Conservation (phyloP, 2,888 invertebrate species). For the Drosophila paranaensis region DNA sequence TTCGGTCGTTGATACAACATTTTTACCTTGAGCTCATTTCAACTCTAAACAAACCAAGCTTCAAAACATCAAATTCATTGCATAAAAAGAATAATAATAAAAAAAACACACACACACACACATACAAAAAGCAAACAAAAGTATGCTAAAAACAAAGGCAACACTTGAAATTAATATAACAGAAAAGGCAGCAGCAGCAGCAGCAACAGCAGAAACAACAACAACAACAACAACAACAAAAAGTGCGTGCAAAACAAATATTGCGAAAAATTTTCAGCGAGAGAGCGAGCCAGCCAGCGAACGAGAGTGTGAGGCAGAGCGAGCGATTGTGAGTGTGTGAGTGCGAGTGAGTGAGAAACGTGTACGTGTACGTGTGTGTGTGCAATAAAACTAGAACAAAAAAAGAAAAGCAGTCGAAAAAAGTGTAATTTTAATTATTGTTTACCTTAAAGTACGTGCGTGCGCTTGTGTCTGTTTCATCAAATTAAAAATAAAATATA, state of each 20-base stretch:
- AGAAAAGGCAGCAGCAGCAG: constrained; percentile 1
- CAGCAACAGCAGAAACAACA: constrained; percentile 1
- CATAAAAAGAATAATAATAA: constrained; percentile 23
- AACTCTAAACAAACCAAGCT: constrained; percentile 66
- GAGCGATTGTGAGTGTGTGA: background rate
- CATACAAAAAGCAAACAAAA: constrained; percentile 17
- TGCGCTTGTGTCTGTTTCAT: constrained; percentile 12
- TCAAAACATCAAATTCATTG: constrained; percentile 43
- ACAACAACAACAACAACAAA: constrained; percentile 7
- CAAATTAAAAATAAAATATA: background rate
- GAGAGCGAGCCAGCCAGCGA: background rate
- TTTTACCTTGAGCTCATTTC: constrained; percentile 77
- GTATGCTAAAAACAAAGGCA: constrained; percentile 6
- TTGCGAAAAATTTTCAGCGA: constrained; percentile 15
- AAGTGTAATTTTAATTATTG: constrained; percentile 10
- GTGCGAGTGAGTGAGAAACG: background rate
- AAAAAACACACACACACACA: background rate
- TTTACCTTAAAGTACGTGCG: constrained; percentile 22
- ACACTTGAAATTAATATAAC: constrained; percentile 13
- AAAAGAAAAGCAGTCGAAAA: background rate
- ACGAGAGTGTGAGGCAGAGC: background rate
- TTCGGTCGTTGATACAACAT: constrained; percentile 68
- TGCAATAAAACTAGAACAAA: constrained; percentile 11
- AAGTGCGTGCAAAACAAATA: constrained; percentile 50
- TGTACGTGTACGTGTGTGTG: constrained; percentile 1